A percentile compares a stretch with the other conserved stretches of the same genome.
Conservation (phyloP, 2,113 vertebrate genomes). For the Microcebus jonahi region DNA sequence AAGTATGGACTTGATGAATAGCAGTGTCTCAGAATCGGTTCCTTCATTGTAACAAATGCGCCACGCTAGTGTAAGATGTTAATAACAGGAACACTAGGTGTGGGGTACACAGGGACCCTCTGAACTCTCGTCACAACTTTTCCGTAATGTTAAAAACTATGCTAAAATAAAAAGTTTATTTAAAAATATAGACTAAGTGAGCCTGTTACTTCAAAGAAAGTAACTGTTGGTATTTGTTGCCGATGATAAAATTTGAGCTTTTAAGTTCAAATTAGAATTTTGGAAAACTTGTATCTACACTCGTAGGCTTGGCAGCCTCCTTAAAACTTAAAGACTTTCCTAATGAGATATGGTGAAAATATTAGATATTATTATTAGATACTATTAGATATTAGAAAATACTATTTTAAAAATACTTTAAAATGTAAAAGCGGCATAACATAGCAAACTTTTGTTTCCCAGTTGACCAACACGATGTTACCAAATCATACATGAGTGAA, state of each 20-base stretch:
- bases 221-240: neutral
- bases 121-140: neutral
- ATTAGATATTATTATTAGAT: too few relatives aligned
- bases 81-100: neutral
- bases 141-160: neutral
- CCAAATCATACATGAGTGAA: neutral
- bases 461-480: neutral
- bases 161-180: neutral
- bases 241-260: neutral
- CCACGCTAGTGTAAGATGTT: accelerated
- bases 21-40: accelerated
- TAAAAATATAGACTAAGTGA: neutral
- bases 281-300: neutral
- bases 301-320: neutral
- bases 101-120: neutral
- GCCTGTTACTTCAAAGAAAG: neutral
- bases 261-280: neutral
- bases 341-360: neutral
- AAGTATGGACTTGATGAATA: neutral
- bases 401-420: neutral
- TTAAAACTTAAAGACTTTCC: too few relatives aligned
- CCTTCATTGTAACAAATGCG: accelerated
- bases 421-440: neutral
- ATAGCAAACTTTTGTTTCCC: neutral
- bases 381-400: neutral